phyloP scores from a whole-genome alignment of 1,140 invertebrate species.

The Ridgeia piscesae region DNA sequence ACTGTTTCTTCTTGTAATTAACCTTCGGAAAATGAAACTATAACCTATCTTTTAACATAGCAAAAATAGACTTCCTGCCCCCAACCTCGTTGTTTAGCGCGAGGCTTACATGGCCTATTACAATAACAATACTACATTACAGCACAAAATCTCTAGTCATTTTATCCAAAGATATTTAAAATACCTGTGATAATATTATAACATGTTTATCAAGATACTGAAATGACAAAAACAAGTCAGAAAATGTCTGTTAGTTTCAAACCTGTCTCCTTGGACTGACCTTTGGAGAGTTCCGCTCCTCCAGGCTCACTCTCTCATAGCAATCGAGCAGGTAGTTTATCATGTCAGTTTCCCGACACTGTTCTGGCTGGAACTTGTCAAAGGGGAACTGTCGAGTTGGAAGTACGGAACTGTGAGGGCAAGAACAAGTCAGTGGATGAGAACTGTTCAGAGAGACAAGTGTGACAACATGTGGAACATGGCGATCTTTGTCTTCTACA shows the following conservation, averaged over 20 bases:
- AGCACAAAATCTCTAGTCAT: too few species aligned
- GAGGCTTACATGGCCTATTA: too few species aligned
- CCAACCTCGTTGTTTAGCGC: too few species aligned
- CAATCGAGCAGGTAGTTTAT: constrained; percentile 55
- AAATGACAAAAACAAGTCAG: neutral
- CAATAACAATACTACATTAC: too few species aligned
- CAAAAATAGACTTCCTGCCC: too few species aligned
- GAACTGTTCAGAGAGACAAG: neutral
- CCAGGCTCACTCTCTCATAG: constrained; percentile 50
- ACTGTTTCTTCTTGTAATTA: too few species aligned
- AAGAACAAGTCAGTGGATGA: neutral
- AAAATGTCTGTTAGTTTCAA: neutral
- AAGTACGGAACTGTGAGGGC: neutral
- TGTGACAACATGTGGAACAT: neutral
- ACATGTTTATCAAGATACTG: neutral
- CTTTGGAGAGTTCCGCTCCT: constrained; percentile 65
- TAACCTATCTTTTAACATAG: too few species aligned
- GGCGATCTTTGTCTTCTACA: neutral
- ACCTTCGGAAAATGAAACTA: too few species aligned
- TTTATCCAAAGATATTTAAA: too few species aligned
- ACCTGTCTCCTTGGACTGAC: constrained; percentile 36
- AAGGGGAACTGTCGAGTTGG: neutral
- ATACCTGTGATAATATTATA: neutral
- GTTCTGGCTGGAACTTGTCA: constrained; percentile 35
- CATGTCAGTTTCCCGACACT: constrained; percentile 49